Conservation (phyloP, 2,888 invertebrate species). For the Athalia cordata region DNA sequence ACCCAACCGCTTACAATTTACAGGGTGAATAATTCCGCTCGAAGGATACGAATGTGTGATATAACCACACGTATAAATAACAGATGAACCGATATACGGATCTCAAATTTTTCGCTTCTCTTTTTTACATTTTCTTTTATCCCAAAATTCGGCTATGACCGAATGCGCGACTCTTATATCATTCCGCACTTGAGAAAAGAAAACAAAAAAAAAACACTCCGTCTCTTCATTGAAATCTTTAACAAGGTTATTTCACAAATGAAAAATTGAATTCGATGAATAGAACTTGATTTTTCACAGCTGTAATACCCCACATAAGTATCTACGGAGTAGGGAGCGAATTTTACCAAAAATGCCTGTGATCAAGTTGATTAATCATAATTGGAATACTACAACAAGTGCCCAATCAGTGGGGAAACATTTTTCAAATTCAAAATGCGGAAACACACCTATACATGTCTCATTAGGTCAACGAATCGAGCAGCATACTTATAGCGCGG, state of each 20-base stretch:
- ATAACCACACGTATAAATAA: background rate
- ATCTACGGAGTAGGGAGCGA: background rate
- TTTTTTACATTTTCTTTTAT: too few species aligned
- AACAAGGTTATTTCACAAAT: background rate
- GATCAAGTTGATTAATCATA: slow-evolving; percentile 26
- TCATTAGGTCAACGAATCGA: slow-evolving; percentile 1
- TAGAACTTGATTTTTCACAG: slow-evolving; percentile 19
- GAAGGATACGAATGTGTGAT: background rate
- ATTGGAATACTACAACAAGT: slow-evolving; percentile 30
- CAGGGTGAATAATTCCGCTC: background rate
- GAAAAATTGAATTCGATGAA: background rate
- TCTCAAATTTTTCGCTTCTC: too few species aligned
- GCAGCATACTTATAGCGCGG: too few species aligned
- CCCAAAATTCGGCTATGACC: too few species aligned
- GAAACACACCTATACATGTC: slow-evolving; percentile 10
- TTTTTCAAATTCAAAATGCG: background rate
- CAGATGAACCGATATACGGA: background rate
- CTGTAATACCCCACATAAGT: background rate
- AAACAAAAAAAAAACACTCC: too few species aligned
- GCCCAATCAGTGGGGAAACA: background rate
- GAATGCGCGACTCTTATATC: too few species aligned
- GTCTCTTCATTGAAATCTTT: background rate
- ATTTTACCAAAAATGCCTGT: background rate
- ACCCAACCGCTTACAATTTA: background rate
- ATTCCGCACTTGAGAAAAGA: too few species aligned